Base-by-base conservation (phyloP, 2,797 vertebrate species). In the Arctocebus calabarensis region DNA sequence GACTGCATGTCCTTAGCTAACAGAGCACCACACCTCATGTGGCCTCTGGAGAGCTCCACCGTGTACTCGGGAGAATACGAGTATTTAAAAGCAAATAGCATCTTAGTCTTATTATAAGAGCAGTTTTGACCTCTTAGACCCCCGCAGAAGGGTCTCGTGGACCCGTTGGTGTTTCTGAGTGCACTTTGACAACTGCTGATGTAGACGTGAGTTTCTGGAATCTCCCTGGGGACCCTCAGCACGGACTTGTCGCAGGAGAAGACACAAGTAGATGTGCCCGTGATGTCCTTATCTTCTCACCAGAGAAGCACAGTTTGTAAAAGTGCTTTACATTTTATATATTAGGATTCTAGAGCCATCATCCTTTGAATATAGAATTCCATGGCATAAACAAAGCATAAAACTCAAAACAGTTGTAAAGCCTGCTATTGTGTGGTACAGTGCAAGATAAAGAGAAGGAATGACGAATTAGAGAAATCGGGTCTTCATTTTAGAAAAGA, bases 331-430 rank as follows among this genome's bases (percentile, higher is more conserved):
- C 22, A 13, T 94, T 88, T 79, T 77, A 57, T 17, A n/a, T 70
- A 43, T 43, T 71, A 11, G 52, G 17, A 71, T 77, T 91, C 78
- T 62, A 27, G 43, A 81, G 14, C 34, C 61, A 14, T 45, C 66
- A 88, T 55, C 45, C 62, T 88, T 61, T 83, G 55, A 88, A n/a
- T n/a, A 29, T 48, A 66, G 48, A 85, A 73, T 59, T 71, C 66
- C 66, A 87, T 79, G 16, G 22, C 13, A 32, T 43, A 62, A 48
- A 43, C 25, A 55, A 20, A 10, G 45, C 66, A 55, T 45, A 27
- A 12, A 1, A 71, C 12, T 37, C 11, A 37, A 22, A 2, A 29
- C 1, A 27, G 9, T 52, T 88, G 79, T n/a, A 79, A 84, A 48
- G 40, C 61, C 64, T 68, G 40, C 9, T 22, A 45, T 79, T 43